Base-by-base conservation (phyloP, 2,113 vertebrate genomes). In the Erpornis zantholeuca region DNA sequence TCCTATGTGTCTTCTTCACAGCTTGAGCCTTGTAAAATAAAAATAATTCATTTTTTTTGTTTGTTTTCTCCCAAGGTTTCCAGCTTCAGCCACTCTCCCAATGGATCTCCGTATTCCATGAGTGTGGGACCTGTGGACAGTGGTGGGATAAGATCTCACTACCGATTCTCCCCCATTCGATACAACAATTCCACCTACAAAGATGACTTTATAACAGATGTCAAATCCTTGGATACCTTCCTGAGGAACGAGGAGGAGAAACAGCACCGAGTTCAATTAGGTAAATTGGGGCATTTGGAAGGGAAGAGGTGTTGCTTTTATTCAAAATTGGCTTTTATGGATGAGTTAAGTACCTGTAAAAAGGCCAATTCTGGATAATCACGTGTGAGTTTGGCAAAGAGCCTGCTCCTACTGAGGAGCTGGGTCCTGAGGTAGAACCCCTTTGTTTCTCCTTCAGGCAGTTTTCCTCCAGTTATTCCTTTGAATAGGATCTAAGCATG, bases 161-260 rank as follows among this genome's bases (percentile, higher is more conserved):
- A 99, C 91, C 98, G 99, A 9, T 98, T 99, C 4, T 98, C 99
- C 1, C 99, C 99, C 17, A 97, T 98, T 0, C 97, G 98, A 7
- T 99, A 99, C n/a, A 99, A 97, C 44, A 99, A 99, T 5, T 98
- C 98, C 9, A 97, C 98, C 38, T 98, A 97, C 50, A 99, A 99
- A 53, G 99, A 99, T 7, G 99, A 99, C 66, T 99, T 98, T 25
- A 99, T 99, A 91, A 98, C 98, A 11, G 99, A 99, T 91, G 97
- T 99, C 25, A 99, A 98, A 63, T 98, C 97, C 12, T 86, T 99
- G 84, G 98, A 99, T 82, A 97, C 92, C 84, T 99, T 99, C 86
- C 98, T 99, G 97, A 53, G 68, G 82, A 97, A 97, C 1, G 99
- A 99, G 92, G 99, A 99, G 82, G 99, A 99, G 97, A 99, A 98